Evolutionary conservation across 2,888 invertebrate species (phyloP).

Genomic region (Sycophila texana): DNA sequence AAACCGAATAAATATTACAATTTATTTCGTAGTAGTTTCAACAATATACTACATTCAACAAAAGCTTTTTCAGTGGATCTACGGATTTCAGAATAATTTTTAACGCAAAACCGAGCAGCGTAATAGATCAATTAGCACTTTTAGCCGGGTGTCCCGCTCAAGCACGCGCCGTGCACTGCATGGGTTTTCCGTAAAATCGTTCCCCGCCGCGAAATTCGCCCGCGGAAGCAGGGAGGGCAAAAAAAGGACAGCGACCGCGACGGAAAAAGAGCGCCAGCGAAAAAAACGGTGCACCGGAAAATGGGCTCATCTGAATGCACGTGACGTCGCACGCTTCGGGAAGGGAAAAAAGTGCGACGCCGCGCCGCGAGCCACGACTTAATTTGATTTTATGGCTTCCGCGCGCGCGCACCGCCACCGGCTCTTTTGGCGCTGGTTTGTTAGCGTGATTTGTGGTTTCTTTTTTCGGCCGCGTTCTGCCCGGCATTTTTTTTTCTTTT

Average conservation of each 20-base stretch:
- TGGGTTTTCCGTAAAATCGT: neutral
- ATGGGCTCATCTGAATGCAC: slow-evolving; percentile 68
- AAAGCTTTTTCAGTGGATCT: too few relatives aligned
- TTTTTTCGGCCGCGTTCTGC: neutral
- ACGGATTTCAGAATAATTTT: too few relatives aligned
- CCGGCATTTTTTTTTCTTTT: neutral
- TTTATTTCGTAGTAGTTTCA: too few relatives aligned
- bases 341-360: neutral
- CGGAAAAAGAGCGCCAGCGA: neutral
- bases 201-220: neutral
- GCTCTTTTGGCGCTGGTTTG: neutral
- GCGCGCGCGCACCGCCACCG: slow-evolving; percentile 4
- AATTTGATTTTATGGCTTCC: slow-evolving; percentile 49
- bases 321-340: neutral
- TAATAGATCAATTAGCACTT: too few relatives aligned
- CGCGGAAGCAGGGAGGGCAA: neutral
- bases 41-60: too few relatives aligned
- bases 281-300: slow-evolving; percentile 61
- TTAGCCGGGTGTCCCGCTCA: too few relatives aligned
- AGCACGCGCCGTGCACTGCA: neutral
- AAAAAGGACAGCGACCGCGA: neutral
- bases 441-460: too few relatives aligned
- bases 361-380: slow-evolving; percentile 27
- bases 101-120: too few relatives aligned
- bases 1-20: too few relatives aligned